phyloP scores from a whole-genome alignment of 2,888 invertebrate species.

The Cephus pulcher region DNA sequence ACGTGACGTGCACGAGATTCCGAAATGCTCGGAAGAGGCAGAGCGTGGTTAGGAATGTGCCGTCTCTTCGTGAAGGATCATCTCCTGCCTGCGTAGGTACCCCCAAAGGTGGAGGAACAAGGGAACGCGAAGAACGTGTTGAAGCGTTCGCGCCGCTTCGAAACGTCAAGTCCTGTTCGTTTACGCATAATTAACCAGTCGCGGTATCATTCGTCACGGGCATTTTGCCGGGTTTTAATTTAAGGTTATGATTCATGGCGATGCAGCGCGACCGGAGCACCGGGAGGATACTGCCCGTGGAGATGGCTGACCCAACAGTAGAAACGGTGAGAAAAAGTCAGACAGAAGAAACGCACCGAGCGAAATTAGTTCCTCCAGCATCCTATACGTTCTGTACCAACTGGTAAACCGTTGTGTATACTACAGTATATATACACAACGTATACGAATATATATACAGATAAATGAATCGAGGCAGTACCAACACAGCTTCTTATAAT shows the following conservation, averaged over 20 bases:
- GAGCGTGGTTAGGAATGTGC: not conserved
- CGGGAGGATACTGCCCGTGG: not conserved
- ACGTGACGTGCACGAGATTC: conserved; percentile 14
- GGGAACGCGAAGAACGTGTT: not conserved
- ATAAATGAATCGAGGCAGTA: no score
- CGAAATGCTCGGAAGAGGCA: not conserved
- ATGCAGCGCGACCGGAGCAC: not conserved
- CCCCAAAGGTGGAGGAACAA: not conserved
- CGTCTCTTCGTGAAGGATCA: not conserved
- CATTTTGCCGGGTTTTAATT: conserved; percentile 39
- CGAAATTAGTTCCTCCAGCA: not conserved
- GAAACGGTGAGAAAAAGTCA: not conserved
- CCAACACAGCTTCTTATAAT: not conserved
- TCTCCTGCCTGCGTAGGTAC: not conserved
- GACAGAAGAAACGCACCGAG: not conserved
- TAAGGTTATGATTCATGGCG: conserved; percentile 35
- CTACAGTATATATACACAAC: no score
- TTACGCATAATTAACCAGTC: conserved; percentile 32
- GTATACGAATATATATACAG: no score
- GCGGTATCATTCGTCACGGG: conserved; percentile 5
- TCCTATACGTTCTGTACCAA: not conserved
- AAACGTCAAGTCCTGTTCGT: conserved; percentile 14
- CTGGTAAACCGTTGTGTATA: not conserved
- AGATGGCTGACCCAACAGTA: not conserved
- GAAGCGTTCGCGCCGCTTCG: not conserved